Base-by-base conservation (phyloP, 2,113 vertebrate species). In the Cettia cetti region DNA sequence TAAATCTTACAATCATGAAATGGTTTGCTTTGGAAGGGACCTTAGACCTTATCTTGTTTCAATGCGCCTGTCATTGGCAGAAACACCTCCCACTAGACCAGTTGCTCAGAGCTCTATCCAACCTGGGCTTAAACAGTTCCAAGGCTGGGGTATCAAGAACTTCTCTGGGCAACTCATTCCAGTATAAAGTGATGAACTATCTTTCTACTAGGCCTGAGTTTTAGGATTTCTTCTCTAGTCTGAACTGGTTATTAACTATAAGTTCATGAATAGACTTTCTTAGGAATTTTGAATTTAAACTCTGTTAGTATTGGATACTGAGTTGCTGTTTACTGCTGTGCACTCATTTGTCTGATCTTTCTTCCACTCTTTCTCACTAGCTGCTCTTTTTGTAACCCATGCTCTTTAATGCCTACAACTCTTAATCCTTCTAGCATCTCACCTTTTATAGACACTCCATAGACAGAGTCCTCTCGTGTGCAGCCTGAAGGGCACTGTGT, bases 351-450 rank as follows among this genome's bases (percentile, higher is more conserved):
- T 50, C 47, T 61, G 9, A 23, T 70, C 15, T 72, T 89, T 30
- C 45, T 70, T 83, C n/a, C 7, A 11, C 14, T 56, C 31, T 31
- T 90, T 65, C 35, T 75, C 23, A 7, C 20, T 49, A 53, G 19
- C 54, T 83, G 13, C 19, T 80, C 14, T 57, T 28, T 59, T 2
- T 17, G 9, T 27, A 65, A 50, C 10, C 11, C 17, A 76, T 71
- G 15, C 23, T 68, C 19, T 80, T 65, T 53, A 53, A 30, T 11
- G 13, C 6, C 35, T 63, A 15, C 47, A 86, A 4, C 7, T n/a
- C 42, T 71, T 35, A 65, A 30, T n/a, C 22, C 22, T 70, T 56
- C 19, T 56, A 4, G 0, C 0, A 0, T 54, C 19, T 82, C 13
- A 19, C 15, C 6, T 13, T 66, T 87, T 61, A 23, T 9, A 40